These are phyloP conservation scores for Patiria pectinifera DNA, from an alignment of 53 echinoderm and acorn worm genomes.

Conservation along the genomic window DNA sequence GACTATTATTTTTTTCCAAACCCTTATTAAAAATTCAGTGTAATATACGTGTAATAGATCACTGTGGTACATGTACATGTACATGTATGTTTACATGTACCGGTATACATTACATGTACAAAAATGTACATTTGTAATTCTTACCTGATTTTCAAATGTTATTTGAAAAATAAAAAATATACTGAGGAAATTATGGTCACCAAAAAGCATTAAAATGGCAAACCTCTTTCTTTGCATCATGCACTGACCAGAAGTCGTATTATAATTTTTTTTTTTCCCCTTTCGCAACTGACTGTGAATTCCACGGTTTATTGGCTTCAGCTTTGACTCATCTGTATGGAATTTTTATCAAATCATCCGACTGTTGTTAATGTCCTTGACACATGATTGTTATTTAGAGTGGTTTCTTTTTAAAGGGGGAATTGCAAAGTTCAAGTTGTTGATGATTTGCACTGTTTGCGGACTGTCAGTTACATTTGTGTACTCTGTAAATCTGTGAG, in stretches of 20 bases:
- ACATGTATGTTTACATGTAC: too few relatives aligned
- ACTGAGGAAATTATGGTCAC: too few relatives aligned
- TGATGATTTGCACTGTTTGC: background rate
- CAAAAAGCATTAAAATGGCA: too few relatives aligned
- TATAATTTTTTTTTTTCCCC: background rate
- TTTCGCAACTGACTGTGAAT: slow-evolving; percentile 25
- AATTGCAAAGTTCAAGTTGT: background rate
- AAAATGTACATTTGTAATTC: background rate
- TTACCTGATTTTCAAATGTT: background rate
- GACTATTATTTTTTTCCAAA: too few relatives aligned
- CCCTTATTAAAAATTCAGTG: too few relatives aligned
- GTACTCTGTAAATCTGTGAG: background rate
- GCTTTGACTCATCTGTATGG: slow-evolving; percentile 27
- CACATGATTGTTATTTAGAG: slow-evolving; percentile 8
- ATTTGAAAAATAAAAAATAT: too few relatives aligned
- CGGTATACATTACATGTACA: too few relatives aligned
- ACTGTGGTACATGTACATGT: too few relatives aligned
- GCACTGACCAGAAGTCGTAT: background rate
- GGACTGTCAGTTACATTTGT: background rate
- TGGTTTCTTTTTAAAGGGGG: background rate
- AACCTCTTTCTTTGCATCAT: background rate
- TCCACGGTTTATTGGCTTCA: slow-evolving; percentile 8
- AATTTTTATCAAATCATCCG: slow-evolving; percentile 10
- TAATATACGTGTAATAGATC: too few relatives aligned
- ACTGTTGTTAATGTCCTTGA: slow-evolving; percentile 29